These are phyloP conservation scores for Xylota sylvarum DNA, from an alignment of 2,888 invertebrate species.

Conservation along the genomic window DNA sequence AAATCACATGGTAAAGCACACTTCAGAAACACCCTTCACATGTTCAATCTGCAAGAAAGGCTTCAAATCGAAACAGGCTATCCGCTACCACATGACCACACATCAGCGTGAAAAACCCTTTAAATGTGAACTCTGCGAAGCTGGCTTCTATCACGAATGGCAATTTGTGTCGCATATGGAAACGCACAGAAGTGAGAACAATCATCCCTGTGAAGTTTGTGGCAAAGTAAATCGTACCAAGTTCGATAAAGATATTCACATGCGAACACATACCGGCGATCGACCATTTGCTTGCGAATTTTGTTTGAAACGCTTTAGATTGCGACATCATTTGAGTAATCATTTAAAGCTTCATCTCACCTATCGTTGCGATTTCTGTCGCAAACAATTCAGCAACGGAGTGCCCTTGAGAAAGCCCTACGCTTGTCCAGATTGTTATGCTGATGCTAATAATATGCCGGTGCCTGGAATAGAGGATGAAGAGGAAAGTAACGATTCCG, in stretches of 20 bases:
- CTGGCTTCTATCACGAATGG: conserved; percentile 82
- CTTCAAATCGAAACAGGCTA: conserved; percentile 80
- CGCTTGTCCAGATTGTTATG: conserved; percentile 77
- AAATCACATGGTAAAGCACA: conserved; percentile 81
- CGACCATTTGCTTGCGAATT: conserved; percentile 84
- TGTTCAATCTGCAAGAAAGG: conserved; percentile 79
- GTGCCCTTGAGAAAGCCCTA: conserved; percentile 80
- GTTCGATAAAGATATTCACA: conserved; percentile 80
- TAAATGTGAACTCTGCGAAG: conserved; percentile 85
- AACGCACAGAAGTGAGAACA: conserved; percentile 78
- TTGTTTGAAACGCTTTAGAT: conserved; percentile 80
- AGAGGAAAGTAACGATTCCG: conserved; percentile 42
- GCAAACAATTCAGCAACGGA: conserved; percentile 79
- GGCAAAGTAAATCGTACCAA: conserved; percentile 79
- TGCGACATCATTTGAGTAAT: conserved; percentile 80
- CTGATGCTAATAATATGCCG: neutral
- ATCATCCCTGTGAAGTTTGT: conserved; percentile 80
- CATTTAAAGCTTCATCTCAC: conserved; percentile 80
- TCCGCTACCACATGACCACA: conserved; percentile 80
- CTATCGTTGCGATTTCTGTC: conserved; percentile 80
- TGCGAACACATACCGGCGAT: conserved; percentile 86
- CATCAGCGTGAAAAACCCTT: conserved; percentile 79
- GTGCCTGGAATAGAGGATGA: conserved; percentile 24
- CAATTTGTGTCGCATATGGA: conserved; percentile 79
- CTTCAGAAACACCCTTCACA: conserved; percentile 79